Conservation (phyloP, 2,888 invertebrate species). For the Lochmaea crataegi region DNA sequence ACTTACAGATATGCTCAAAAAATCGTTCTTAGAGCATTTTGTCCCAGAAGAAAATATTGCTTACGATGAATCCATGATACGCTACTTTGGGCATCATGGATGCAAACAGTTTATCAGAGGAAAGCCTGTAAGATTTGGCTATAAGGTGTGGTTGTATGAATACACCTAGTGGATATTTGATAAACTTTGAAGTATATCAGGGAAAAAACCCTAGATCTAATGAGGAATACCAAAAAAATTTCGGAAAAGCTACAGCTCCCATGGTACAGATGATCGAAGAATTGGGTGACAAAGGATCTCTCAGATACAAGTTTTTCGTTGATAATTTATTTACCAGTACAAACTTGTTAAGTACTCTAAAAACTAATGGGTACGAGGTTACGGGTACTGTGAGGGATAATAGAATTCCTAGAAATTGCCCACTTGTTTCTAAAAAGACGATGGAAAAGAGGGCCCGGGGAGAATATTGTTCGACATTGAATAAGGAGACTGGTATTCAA, state of each 20-base stretch:
- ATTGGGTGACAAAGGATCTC: slow-evolving; percentile 12
- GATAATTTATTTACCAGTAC: slow-evolving; percentile 41
- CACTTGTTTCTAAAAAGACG: slow-evolving; percentile 32
- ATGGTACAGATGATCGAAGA: slow-evolving; percentile 14
- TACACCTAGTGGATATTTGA: slow-evolving; percentile 19
- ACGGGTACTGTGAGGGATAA: slow-evolving; percentile 52
- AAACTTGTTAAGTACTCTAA: slow-evolving; percentile 36
- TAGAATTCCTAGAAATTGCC: slow-evolving; percentile 32
- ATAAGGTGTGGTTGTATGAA: too few relatives aligned
- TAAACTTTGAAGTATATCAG: slow-evolving; percentile 40
- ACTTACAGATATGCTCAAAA: slow-evolving; percentile 5
- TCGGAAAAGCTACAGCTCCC: slow-evolving; percentile 16
- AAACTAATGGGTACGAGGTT: slow-evolving; percentile 40
- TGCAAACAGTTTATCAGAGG: slow-evolving; percentile 33
- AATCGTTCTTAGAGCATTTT: too few relatives aligned
- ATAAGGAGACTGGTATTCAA: slow-evolving; percentile 41
- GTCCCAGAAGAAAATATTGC: slow-evolving; percentile 15
- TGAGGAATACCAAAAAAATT: slow-evolving; percentile 8
- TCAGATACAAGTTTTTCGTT: slow-evolving; percentile 9
- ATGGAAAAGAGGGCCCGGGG: slow-evolving; percentile 39
- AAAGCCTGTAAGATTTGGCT: slow-evolving; percentile 3
- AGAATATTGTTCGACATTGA: slow-evolving; percentile 32
- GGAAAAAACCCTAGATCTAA: slow-evolving; percentile 22
- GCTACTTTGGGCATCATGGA: slow-evolving; percentile 12
- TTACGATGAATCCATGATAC: slow-evolving; percentile 26